Evolutionary conservation across 1,140 invertebrate species (phyloP), one percentile per base, ranked within the genome.

Genomic region (Carcinoscorpius rotundicauda): DNA sequence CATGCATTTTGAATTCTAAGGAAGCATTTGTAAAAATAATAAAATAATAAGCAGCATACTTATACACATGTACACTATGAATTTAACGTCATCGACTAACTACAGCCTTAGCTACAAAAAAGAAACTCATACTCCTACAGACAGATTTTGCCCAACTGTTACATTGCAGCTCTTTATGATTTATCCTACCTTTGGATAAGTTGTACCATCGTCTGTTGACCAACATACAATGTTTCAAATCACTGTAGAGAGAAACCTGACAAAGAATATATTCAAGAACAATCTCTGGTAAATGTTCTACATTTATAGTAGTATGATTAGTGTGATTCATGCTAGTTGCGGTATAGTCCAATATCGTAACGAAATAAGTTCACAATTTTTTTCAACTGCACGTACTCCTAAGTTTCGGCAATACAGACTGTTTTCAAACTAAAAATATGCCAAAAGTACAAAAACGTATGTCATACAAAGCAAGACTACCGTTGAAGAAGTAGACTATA

Each of bases 231-330:
- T 86, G 82, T 76, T 91, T 84, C 64, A 96, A 78, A 81, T 95
- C 91, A 76, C 86, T 85, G 73, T 97, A 97, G 11, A 92, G 92
- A 65, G 91, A 88, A 70, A 97, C 79, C 74, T 91, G 83, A 68
- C 86, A 84, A 66, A 97, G 81, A 74, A 97, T 93, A 75, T 91
- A 93, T 76, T 96, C 93, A 63, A 97, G 78, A 60, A 97, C 84
- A 82, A 96, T 91, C 77, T 95, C 89, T 6, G 94, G 93, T 65
- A 97, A 79, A 68, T 79, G 75, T 52, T 72, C 63, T 29, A 81
- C 29, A 29, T 29, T 29, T 29, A 29, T 29, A 29, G 29, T 29
- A 29, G 29, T 29, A 2, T 29, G 29, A 29, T 29, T 29, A 29
- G 29, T 29, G 29, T 29, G 29, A 29, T 29, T 29, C 29, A 29